These are phyloP conservation scores for Phragmatobia fuliginosa DNA, from an alignment of 2,888 invertebrate genomes.

Conservation along the genomic window DNA sequence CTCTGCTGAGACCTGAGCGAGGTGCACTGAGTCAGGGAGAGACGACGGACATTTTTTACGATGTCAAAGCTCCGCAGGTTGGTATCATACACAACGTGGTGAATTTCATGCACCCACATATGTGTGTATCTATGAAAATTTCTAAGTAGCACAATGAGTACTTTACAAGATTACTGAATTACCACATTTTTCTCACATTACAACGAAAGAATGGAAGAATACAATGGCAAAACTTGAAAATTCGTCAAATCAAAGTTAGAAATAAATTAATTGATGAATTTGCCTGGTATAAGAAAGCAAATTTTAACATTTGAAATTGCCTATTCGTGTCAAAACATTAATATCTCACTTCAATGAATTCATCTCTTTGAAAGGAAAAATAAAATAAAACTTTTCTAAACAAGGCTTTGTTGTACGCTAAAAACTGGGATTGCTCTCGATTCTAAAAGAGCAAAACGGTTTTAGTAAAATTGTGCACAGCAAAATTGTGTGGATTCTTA, in stretches of 20 bases:
- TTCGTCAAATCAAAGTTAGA: too few relatives aligned
- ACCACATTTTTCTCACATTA: too few relatives aligned
- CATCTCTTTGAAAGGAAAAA: neutral
- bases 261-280: too few relatives aligned
- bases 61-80: conserved; percentile 64
- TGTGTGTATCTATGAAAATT: neutral
- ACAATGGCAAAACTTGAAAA: too few relatives aligned
- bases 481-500: neutral
- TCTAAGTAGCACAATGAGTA: neutral
- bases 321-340: neutral
- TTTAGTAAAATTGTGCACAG: neutral
- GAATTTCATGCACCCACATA: neutral
- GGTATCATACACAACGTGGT: conserved; percentile 9
- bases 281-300: neutral
- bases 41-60: conserved; percentile 46
- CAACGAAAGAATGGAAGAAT: too few relatives aligned
- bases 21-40: conserved; percentile 52
- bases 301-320: neutral
- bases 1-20: conserved; percentile 55
- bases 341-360: neutral
- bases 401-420: neutral
- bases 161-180: too few relatives aligned
- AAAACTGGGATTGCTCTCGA: neutral
- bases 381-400: neutral
- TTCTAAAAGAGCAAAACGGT: neutral